These are phyloP conservation scores for Azorinus chamasolen DNA, from an alignment of 2,888 invertebrate genomes.

Conservation along the genomic window DNA sequence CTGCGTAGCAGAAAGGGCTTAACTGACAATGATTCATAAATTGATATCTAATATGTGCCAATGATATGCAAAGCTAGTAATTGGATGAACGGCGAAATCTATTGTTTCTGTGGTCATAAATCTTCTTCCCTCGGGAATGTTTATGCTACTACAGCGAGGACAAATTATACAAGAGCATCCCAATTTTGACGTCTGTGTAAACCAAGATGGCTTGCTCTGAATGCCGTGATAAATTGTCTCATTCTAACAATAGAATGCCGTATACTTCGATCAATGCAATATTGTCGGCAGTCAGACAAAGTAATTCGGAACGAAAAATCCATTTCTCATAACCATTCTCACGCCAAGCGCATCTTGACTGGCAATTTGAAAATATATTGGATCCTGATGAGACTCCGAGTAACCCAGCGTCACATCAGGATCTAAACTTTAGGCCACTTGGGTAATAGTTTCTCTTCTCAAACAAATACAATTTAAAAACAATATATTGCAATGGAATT, in stretches of 20 bases:
- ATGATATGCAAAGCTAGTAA: conserved; percentile 49
- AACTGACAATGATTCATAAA: conserved; percentile 43
- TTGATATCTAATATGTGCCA: conserved; percentile 41
- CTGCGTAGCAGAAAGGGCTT: not conserved
- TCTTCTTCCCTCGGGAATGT: conserved; percentile 31
- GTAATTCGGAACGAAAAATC: too few species aligned
- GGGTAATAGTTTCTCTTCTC: too few species aligned
- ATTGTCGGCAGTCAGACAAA: not conserved
- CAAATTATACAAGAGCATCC: conserved; percentile 24
- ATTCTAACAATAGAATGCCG: not conserved
- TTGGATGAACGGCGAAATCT: conserved; percentile 28
- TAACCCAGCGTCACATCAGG: too few species aligned
- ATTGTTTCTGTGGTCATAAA: conserved; percentile 48
- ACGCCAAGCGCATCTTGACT: too few species aligned
- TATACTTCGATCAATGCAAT: not conserved
- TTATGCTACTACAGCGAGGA: conserved; percentile 4
- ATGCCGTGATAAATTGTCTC: not conserved
- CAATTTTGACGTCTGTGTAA: conserved; percentile 18
- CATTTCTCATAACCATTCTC: too few species aligned
- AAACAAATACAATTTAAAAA: too few species aligned
- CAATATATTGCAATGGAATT: too few species aligned
- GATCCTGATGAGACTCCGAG: too few species aligned
- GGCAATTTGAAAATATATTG: too few species aligned
- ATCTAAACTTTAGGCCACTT: too few species aligned
- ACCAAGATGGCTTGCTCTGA: conserved; percentile 23